Conservation (phyloP, 1,140 invertebrate species). For the Calephelis nemesis region DNA sequence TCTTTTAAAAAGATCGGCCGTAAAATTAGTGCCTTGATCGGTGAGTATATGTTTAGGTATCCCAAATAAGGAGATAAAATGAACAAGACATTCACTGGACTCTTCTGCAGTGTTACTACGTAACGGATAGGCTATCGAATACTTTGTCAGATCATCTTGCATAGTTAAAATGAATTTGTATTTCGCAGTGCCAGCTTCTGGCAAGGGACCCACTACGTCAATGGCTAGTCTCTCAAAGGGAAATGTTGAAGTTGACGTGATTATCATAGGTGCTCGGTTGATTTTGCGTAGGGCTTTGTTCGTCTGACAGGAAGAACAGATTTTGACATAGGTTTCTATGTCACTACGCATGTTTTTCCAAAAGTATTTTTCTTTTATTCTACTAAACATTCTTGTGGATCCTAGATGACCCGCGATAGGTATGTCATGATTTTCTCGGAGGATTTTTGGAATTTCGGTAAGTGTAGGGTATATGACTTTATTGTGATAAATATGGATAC, state of each 20-base stretch:
- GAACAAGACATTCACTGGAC: slow-evolving; percentile 21
- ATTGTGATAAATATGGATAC: too few relatives aligned
- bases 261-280: too few relatives aligned
- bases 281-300: too few relatives aligned
- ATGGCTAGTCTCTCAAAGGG: too few relatives aligned
- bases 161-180: slow-evolving; percentile 29
- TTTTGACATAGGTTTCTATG: too few relatives aligned
- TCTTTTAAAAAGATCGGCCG: too few relatives aligned
- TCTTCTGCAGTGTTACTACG: slow-evolving; percentile 21
- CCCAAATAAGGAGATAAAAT: slow-evolving; percentile 25
- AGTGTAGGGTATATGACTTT: too few relatives aligned
- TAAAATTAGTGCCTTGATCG: too few relatives aligned
- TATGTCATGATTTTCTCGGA: background rate
- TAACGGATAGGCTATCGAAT: slow-evolving; percentile 23
- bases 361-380: slow-evolving; percentile 32
- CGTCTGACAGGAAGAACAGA: too few relatives aligned
- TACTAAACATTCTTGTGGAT: slow-evolving; percentile 18
- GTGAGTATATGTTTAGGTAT: slow-evolving; percentile 25
- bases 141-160: slow-evolving; percentile 31
- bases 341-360: slow-evolving; percentile 40
- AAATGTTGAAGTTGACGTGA: too few relatives aligned
- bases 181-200: slow-evolving; percentile 23
- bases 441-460: too few relatives aligned
- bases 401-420: background rate
- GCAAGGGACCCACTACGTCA: too few relatives aligned